These are phyloP conservation scores for Pantherophis alleghaniensis DNA, from an alignment of 2,797 vertebrate species.

Conservation along the genomic window DNA sequence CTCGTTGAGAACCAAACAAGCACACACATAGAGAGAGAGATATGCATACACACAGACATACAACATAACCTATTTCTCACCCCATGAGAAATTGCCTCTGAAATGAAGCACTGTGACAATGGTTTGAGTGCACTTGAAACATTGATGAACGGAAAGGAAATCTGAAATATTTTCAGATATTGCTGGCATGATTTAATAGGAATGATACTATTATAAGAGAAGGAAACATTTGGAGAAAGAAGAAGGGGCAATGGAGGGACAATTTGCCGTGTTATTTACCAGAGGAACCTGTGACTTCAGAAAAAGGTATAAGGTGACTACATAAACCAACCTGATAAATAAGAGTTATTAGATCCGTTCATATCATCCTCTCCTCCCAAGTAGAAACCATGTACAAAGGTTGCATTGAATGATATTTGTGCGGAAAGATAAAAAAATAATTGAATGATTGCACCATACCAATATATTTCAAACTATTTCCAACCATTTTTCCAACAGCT, in stretches of 20 bases:
- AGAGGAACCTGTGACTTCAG: not conserved
- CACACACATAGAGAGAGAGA: too few relatives aligned
- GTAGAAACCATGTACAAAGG: not conserved
- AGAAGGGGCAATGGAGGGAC: not conserved
- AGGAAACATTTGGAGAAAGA: not conserved
- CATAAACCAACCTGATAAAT: not conserved
- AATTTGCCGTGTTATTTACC: not conserved
- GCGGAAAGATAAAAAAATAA: not conserved
- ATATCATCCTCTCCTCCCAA: not conserved
- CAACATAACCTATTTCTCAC: not conserved
- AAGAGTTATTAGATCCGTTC: not conserved
- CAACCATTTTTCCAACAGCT: not conserved
- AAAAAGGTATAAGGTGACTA: not conserved
- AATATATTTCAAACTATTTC: not conserved
- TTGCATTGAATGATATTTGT: not conserved
- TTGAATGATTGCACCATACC: not conserved
- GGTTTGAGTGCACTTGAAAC: not conserved
- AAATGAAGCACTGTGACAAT: not conserved
- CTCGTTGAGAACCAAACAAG: not conserved
- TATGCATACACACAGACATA: too few relatives aligned
- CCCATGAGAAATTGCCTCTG: not conserved
- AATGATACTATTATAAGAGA: not conserved
- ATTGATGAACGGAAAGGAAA: not conserved
- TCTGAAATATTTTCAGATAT: not conserved
- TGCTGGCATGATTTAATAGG: not conserved